Evolutionary conservation across 2,797 vertebrate species (phyloP).

Genomic region (Hapalemur alaotrensis): DNA sequence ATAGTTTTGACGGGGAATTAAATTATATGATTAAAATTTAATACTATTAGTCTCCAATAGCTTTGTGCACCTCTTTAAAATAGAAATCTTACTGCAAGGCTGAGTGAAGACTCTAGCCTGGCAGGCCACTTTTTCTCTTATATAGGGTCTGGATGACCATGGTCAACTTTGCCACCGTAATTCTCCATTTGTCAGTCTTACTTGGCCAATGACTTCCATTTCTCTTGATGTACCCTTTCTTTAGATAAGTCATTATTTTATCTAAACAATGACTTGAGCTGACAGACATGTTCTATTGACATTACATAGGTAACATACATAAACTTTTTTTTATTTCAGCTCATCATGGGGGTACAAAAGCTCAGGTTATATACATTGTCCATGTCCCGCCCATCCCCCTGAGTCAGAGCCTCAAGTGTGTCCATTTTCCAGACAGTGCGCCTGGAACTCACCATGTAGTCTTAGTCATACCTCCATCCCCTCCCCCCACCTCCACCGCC

Average conservation of each 20-base stretch:
- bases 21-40: neutral
- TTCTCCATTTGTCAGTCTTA: neutral
- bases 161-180: neutral
- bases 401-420: too few species aligned
- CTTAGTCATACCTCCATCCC: too few species aligned
- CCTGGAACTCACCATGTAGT: too few species aligned
- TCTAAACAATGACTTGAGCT: neutral
- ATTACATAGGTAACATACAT: neutral
- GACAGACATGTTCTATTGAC: neutral
- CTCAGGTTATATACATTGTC: too few species aligned
- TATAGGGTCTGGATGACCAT: neutral
- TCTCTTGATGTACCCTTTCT: neutral
- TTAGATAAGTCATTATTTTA: neutral
- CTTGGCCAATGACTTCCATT: neutral
- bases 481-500: too few species aligned
- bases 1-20: neutral
- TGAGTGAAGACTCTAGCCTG: neutral
- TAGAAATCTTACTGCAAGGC: neutral
- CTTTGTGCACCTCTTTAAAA: neutral
- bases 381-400: too few species aligned
- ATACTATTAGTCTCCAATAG: neutral
- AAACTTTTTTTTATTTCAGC: neutral
- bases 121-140: neutral
- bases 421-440: too few species aligned
- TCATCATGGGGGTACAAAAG: too few species aligned